Conservation (phyloP, 1,140 invertebrate species). For the Bombyx mandarina region DNA sequence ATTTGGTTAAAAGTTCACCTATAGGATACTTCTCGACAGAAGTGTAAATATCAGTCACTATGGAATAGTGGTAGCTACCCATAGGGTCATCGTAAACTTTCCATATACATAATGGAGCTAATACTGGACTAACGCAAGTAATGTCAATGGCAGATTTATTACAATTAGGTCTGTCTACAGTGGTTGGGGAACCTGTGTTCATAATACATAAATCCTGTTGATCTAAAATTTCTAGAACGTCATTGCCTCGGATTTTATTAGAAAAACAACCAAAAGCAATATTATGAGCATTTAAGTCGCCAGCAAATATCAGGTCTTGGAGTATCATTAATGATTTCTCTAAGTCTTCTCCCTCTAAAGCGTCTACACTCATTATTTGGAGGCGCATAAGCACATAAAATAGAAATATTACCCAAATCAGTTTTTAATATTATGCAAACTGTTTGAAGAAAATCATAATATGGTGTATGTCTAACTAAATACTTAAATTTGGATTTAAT, state of each 20-base stretch:
- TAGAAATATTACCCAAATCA: background rate
- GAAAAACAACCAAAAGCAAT: background rate
- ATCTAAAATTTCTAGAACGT: background rate
- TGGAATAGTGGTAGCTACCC: slow-evolving; percentile 4
- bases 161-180: background rate
- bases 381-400: background rate
- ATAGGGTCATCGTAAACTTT: slow-evolving; percentile 3
- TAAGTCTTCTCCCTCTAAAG: background rate
- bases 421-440: slow-evolving; percentile 1
- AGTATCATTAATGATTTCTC: background rate
- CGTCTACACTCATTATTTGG: background rate
- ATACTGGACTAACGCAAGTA: background rate
- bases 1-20: no score
- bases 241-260: background rate
- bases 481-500: background rate
- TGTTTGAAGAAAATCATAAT: background rate
- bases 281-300: background rate
- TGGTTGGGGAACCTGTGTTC: background rate
- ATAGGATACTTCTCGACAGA: no score
- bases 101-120: slow-evolving; percentile 3
- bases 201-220: background rate
- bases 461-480: background rate
- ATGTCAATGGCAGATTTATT: background rate
- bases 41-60: background rate
- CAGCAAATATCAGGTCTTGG: background rate